Percentiles rank a stretch among this genome's conserved stretches.
Evolutionary conservation across 2,113 vertebrate genomes (phyloP).

Genomic region (Hyaena hyaena): DNA sequence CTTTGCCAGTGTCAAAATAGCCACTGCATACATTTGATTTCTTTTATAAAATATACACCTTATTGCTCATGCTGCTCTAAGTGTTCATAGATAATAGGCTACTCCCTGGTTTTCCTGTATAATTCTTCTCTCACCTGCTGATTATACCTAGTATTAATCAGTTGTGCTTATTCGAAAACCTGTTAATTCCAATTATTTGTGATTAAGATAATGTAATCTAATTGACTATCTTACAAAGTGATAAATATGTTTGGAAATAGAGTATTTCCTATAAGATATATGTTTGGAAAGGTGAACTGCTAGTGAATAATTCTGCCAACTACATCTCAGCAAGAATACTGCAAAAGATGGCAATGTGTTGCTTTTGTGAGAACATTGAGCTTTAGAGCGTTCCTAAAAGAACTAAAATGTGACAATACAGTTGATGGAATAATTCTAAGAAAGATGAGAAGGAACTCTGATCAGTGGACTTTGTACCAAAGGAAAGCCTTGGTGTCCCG

Average conservation of each 20-base stretch:
- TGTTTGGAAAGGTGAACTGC: background rate
- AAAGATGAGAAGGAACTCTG: background rate
- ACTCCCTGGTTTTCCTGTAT: background rate
- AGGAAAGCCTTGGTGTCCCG: background rate
- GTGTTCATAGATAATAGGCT: background rate
- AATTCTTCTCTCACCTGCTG: background rate
- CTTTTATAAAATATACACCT: background rate
- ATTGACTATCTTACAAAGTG: background rate
- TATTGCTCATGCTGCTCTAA: background rate
- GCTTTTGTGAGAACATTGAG: background rate
- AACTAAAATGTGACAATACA: slow-evolving; percentile 8
- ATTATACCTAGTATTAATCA: background rate
- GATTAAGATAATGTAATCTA: background rate
- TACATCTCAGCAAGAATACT: background rate
- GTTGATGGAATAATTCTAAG: background rate
- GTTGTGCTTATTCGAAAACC: background rate
- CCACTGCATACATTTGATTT: background rate
- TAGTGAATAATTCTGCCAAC: background rate
- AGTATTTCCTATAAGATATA: slow-evolving; percentile 3
- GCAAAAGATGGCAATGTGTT: background rate
- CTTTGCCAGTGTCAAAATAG: background rate
- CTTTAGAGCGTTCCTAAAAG: slow-evolving; percentile 1
- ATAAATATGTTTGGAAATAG: background rate
- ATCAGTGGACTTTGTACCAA: background rate
- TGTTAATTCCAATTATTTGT: background rate